Evolutionary conservation across 2,797 vertebrate species (phyloP), one percentile per base, ranked within the genome.

Genomic region (Eulemur coronatus): DNA sequence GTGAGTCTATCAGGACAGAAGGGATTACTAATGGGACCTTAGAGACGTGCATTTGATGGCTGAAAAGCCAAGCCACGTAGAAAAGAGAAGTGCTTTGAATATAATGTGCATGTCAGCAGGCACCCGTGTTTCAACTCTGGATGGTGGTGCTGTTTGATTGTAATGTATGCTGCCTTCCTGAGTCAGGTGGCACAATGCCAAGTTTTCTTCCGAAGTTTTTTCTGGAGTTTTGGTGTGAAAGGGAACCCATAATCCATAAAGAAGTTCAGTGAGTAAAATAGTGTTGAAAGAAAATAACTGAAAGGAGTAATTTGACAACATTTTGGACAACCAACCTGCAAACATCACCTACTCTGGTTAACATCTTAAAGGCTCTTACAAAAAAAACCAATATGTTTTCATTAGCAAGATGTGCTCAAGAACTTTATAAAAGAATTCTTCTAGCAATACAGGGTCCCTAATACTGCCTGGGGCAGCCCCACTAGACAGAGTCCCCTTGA

Each of bases 171-270:
- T 80, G 67, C 46, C 18, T 95, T 97, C 78, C 89, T 69, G 50
- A 91, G 48, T 26, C 59, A 85, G 24, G 38, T 91, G 82, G 46
- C 33, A 67, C 35, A 33, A 61, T 50, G 76, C 26, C 57, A 82
- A 11, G 10, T 96, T 87, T 91, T 35, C 59, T 84, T 88, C 41
- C n/a, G 46, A 86, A 67, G 33, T 73, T 87, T 90, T 46, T 96
- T 92, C 63, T 84, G 46, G 67, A 73, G 38, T 90, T 96, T 86
- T 61, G 8, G 48, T 92, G 14, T 94, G 81, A 91, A 86, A 88
- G 50, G 73, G 86, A 94, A 92, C 57, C 61, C 79, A 8, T 65
- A 82, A 79, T 55, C 80, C 63, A 79, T 28, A 7, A 15, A 72
- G 65, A 82, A 79, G 33, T 1, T 88, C 57, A 88, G 72, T 1